Evolutionary conservation across 1,140 invertebrate species (phyloP), one percentile per base, ranked within the genome.

Genomic region (Drosophila repleta): DNA sequence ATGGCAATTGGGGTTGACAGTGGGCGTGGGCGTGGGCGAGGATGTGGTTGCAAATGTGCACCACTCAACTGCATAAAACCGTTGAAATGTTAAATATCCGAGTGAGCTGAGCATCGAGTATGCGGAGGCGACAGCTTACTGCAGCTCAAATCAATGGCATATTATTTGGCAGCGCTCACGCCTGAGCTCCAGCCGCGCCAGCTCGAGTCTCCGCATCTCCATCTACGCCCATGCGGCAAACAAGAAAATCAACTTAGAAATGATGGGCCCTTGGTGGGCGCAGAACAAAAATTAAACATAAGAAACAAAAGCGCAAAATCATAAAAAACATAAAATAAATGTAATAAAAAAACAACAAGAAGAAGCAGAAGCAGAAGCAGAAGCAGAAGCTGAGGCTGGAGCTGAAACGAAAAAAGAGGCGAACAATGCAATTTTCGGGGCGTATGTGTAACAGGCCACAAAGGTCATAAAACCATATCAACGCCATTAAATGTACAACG

Each of bases 381-480:
- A 15, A 4, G n/a, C 11, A 11, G 15, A 41, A n/a, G n/a, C n/a
- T n/a, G n/a, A n/a, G n/a, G n/a, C n/a, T n/a, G n/a, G 15, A 15
- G 39, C 15, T 20, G 56, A 41, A 20, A 58, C 51, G 46, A 41
- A 67, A 81, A 78, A 87, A 80, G 58, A 63, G 74, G 75, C 78
- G 64, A 79, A 89, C 84, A 88, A 88, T 88, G 84, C 84, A 88
- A 88, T 88, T 88, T 88, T 88, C 79, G 84, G 84, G 79, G 74
- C 80, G 85, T 84, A 80, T 84, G 85, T 89, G 83, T 82, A 89
- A 83, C 79, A 88, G 84, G 84, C 84, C 84, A 78, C 84, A 88
- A 80, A 89, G 84, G 84, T 89, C 84, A 88, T 88, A 88, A 88
- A 88, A 88, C 84, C 84, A 88, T 88, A 88, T 88, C 84, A 88